phyloP scores from a whole-genome alignment of 1,140 invertebrate species.

The Apis florea region DNA sequence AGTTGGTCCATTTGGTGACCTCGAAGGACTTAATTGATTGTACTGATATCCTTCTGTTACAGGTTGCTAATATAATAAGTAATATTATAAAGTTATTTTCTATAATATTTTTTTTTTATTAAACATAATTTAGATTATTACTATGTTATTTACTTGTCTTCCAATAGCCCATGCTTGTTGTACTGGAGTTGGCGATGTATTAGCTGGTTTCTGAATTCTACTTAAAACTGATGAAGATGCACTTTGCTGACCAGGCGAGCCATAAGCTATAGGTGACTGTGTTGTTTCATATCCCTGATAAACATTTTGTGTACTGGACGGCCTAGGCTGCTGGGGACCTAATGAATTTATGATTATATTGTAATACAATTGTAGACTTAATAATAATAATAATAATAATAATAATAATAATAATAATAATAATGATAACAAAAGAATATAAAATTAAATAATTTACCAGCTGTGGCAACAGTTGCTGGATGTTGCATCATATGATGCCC shows the following conservation, averaged over 20 bases:
- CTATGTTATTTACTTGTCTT: constrained; percentile 70
- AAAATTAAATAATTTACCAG: constrained; percentile 61
- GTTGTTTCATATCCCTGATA: constrained; percentile 86
- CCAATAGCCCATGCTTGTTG: constrained; percentile 83
- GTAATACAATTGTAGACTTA: neutral
- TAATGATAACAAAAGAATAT: neutral
- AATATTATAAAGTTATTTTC: neutral
- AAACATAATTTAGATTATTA: neutral
- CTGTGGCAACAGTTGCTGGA: constrained; percentile 73
- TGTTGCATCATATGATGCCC: constrained; percentile 79
- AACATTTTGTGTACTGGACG: constrained; percentile 86
- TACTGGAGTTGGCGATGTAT: constrained; percentile 85
- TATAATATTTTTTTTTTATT: neutral
- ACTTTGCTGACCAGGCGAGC: constrained; percentile 81
- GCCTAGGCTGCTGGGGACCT: constrained; percentile 81
- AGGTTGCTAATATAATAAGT: constrained; percentile 68
- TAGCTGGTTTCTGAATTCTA: constrained; percentile 85
- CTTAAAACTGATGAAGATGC: constrained; percentile 81
- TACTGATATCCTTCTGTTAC: constrained; percentile 86
- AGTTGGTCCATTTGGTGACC: constrained; percentile 90
- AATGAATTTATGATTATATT: constrained; percentile 34
- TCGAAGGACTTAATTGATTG: constrained; percentile 90
- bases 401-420: neutral
- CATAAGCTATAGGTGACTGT: constrained; percentile 85
- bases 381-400: neutral